A percentile compares a stretch with the other conserved stretches of the same genome.
These are phyloP conservation scores for Etheostoma perlongum DNA, from an alignment of 2,797 vertebrate genomes.

Conservation along the genomic window DNA sequence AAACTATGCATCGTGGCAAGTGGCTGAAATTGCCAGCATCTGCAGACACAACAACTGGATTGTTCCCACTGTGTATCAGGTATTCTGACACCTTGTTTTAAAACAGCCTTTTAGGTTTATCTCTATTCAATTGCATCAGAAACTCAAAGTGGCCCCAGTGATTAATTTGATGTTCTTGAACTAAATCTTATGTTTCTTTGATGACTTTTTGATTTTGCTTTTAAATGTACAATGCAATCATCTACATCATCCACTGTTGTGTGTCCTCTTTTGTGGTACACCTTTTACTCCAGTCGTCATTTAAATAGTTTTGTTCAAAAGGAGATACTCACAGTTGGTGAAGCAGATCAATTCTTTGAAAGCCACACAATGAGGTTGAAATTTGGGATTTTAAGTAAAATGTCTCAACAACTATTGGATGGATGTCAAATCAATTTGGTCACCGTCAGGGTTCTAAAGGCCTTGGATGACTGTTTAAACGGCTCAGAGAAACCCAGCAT, in stretches of 20 bases:
- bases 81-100: constrained; percentile 65
- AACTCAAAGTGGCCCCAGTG: too few species aligned
- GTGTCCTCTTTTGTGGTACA: background rate
- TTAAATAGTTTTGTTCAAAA: background rate
- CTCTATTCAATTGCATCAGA: background rate
- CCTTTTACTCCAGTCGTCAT: background rate
- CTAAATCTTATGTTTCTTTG: background rate
- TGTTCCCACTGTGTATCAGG: constrained; percentile 94
- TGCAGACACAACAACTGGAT: constrained; percentile 93
- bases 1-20: constrained; percentile 95
- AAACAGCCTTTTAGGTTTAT: background rate
- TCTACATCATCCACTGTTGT: too few species aligned
- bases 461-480: too few species aligned
- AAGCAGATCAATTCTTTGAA: too few species aligned
- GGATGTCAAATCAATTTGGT: too few species aligned
- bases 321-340: background rate
- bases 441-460: too few species aligned
- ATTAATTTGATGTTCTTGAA: too few species aligned
- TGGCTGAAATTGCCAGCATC: constrained; percentile 91
- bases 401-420: too few species aligned
- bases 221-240: constrained; percentile 96
- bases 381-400: too few species aligned
- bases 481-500: too few species aligned
- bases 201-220: background rate
- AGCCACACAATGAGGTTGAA: too few species aligned